Percentiles rank a stretch among this genome's conserved stretches.
phyloP scores from a whole-genome alignment of 2,113 vertebrate species.

The Addax nasomaculatus region DNA sequence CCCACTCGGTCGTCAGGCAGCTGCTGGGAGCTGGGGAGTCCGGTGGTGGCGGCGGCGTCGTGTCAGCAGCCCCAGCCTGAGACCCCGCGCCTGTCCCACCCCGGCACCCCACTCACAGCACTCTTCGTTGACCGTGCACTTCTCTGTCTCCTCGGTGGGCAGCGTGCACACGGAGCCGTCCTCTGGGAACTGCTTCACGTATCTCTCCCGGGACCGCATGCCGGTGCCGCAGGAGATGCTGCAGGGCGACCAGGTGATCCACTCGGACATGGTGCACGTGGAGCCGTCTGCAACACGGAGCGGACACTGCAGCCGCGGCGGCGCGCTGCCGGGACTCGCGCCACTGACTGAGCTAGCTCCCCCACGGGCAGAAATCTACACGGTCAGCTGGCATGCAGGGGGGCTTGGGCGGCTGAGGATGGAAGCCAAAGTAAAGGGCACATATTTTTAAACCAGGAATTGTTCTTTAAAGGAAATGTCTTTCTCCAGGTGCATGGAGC shows the following conservation, averaged over 20 bases:
- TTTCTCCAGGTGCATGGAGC: neutral
- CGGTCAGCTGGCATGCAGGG: neutral
- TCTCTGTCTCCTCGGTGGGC: slow-evolving; percentile 93
- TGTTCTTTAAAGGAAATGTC: neutral
- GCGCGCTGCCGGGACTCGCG: fast-evolving
- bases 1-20: slow-evolving; percentile 97
- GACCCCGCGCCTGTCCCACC: fast-evolving
- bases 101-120: slow-evolving; percentile 86
- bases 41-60: fast-evolving
- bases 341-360: neutral
- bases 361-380: neutral
- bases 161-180: slow-evolving; percentile 94
- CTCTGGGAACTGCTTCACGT: slow-evolving; percentile 96
- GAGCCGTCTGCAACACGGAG: slow-evolving; percentile 87
- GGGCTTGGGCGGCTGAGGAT: neutral
- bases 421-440: neutral
- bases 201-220: slow-evolving; percentile 92
- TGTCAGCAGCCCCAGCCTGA: fast-evolving
- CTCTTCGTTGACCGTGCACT: slow-evolving; percentile 94
- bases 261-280: slow-evolving; percentile 99
- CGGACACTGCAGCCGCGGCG: neutral
- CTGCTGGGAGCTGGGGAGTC: slow-evolving; percentile 88
- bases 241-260: slow-evolving; percentile 98
- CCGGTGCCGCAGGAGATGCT: slow-evolving; percentile 92
- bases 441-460: neutral